Percentiles rank a stretch among this genome's conserved stretches.
These are phyloP conservation scores for Galeopsomyia nigrocyanea DNA, from an alignment of 2,888 invertebrate genomes.

Conservation along the genomic window DNA sequence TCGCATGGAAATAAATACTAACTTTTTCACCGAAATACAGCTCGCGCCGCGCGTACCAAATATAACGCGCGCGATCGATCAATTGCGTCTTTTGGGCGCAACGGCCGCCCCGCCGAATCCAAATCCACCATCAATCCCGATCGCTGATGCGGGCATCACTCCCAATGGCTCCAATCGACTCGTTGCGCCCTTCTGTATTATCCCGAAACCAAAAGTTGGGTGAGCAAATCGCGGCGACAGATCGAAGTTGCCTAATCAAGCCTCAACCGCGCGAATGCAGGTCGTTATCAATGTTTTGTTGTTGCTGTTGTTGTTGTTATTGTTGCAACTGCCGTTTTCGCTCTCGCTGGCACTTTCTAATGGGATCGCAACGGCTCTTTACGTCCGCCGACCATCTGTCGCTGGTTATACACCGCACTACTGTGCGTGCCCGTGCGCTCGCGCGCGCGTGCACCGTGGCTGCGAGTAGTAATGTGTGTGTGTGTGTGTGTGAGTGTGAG, in stretches of 20 bases:
- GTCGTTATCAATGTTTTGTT: too few species aligned
- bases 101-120: constrained; percentile 5
- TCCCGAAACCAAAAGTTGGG: constrained; percentile 30
- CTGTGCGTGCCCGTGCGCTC: too few species aligned
- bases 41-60: background rate
- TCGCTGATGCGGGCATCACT: constrained; percentile 56
- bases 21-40: background rate
- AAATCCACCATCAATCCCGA: constrained; percentile 57
- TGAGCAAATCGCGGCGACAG: constrained; percentile 2
- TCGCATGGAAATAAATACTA: background rate
- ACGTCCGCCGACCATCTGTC: constrained; percentile 67
- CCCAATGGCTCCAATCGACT: too few species aligned
- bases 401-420: constrained; percentile 30
- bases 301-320: background rate
- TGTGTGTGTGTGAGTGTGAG: background rate
- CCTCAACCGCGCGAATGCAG: too few species aligned
- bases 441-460: too few species aligned
- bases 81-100: constrained; percentile 15
- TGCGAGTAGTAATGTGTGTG: too few species aligned
- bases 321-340: constrained; percentile 37
- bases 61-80: too few species aligned
- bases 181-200: background rate
- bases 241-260: background rate
- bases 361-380: constrained; percentile 67
- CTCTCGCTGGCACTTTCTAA: constrained; percentile 41